Evolutionary conservation across 2,888 invertebrate genomes (phyloP).

Genomic region (Cantharis rustica): DNA sequence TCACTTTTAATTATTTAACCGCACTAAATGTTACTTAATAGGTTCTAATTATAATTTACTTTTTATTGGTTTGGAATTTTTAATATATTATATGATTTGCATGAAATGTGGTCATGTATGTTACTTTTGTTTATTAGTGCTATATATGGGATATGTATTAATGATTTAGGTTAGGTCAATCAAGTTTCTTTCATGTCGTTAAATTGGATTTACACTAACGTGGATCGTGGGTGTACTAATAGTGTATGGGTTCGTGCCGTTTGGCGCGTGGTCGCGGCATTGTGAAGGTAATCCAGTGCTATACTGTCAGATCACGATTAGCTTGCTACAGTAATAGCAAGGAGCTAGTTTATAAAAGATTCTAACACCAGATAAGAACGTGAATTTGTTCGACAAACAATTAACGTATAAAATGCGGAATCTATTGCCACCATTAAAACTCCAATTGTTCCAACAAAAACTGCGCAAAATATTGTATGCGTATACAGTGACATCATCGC

Average conservation of each 20-base stretch:
- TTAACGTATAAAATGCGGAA: slow-evolving; percentile 1
- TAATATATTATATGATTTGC: background rate
- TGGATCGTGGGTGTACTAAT: slow-evolving; percentile 16
- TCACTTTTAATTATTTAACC: background rate
- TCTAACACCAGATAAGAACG: slow-evolving; percentile 42
- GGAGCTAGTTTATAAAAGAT: slow-evolving; percentile 46
- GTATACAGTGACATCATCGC: slow-evolving; percentile 46
- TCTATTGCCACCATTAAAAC: background rate
- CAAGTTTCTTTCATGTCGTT: background rate
- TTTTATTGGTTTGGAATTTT: background rate
- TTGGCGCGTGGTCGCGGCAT: slow-evolving; percentile 51
- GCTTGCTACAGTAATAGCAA: slow-evolving; percentile 33
- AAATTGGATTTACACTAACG: slow-evolving; percentile 1
- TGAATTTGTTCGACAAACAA: background rate
- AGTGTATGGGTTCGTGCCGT: slow-evolving; percentile 38
- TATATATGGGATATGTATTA: background rate
- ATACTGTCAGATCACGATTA: slow-evolving; percentile 45
- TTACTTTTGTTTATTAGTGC: background rate
- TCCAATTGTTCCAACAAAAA: slow-evolving; percentile 8
- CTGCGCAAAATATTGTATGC: slow-evolving; percentile 26
- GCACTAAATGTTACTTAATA: background rate
- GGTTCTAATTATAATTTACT: background rate
- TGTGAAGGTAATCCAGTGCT: slow-evolving; percentile 54
- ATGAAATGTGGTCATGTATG: background rate
- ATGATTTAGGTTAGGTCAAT: background rate